phyloP scores from a whole-genome alignment of 1,140 invertebrate species.

The Papilio glaucus region DNA sequence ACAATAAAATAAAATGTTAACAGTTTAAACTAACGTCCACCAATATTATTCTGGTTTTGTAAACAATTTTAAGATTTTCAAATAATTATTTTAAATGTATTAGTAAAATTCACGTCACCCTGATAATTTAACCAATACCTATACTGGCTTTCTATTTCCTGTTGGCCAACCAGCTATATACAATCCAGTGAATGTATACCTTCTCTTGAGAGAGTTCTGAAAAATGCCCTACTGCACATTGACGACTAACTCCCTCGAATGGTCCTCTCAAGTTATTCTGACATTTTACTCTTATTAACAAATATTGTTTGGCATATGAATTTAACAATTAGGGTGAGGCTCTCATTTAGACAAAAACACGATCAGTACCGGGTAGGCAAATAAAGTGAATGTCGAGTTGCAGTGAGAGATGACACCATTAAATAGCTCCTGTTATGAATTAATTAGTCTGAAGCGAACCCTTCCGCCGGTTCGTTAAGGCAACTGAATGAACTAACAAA shows the following conservation, averaged over 20 bases:
- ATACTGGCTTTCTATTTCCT: too few species aligned
- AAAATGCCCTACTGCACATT: neutral
- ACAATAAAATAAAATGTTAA: neutral
- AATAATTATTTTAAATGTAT: too few species aligned
- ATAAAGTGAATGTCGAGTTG: neutral
- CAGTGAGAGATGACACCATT: conserved; percentile 7
- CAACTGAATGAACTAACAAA: conserved; percentile 7
- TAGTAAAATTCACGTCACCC: too few species aligned
- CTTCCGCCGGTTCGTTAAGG: neutral
- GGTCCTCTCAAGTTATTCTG: too few species aligned
- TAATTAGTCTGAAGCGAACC: conserved; percentile 3
- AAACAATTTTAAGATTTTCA: neutral
- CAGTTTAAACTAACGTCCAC: neutral
- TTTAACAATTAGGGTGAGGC: neutral
- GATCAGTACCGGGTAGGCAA: neutral
- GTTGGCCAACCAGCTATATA: too few species aligned
- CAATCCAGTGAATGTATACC: too few species aligned
- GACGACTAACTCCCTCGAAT: neutral
- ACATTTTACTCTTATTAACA: too few species aligned
- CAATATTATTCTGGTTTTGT: neutral
- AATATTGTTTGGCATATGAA: neutral
- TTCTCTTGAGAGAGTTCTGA: too few species aligned
- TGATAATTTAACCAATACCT: too few species aligned
- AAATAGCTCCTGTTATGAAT: conserved; percentile 19
- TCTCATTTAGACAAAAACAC: conserved; percentile 6